Evolutionary conservation across 53 echinoderm and acorn worm genomes (phyloP).

Genomic region (Astropecten irregularis): DNA sequence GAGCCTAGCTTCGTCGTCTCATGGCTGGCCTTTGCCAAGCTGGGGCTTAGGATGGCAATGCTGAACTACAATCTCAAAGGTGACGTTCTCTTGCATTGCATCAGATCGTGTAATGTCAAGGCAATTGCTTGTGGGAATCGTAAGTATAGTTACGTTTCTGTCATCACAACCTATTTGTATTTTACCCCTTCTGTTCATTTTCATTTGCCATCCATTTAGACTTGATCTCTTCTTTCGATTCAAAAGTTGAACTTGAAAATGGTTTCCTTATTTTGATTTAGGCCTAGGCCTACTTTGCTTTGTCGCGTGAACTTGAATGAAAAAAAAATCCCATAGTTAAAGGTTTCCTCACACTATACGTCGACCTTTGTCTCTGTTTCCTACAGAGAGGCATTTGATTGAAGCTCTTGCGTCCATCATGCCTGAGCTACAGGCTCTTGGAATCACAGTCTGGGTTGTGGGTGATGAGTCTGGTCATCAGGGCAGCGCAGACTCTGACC

Average conservation of each 20-base stretch:
- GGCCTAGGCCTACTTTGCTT: too few relatives aligned
- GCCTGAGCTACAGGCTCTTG: slow-evolving; percentile 35
- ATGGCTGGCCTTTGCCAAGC: slow-evolving; percentile 62
- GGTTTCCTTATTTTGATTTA: not conserved
- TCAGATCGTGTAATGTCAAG: slow-evolving; percentile 45
- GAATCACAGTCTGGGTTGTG: slow-evolving; percentile 50
- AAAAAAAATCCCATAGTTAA: too few relatives aligned
- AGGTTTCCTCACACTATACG: too few relatives aligned
- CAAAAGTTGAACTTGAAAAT: not conserved
- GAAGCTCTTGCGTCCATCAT: slow-evolving; percentile 26
- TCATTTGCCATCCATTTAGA: too few relatives aligned
- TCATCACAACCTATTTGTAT: too few relatives aligned
- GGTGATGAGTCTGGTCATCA: not conserved
- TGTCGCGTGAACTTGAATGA: too few relatives aligned
- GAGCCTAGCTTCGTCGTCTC: slow-evolving; percentile 57
- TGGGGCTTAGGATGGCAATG: slow-evolving; percentile 52
- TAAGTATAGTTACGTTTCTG: too few relatives aligned
- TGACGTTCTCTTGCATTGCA: slow-evolving; percentile 63
- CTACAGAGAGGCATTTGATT: slow-evolving; percentile 24
- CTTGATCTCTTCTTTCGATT: not conserved
- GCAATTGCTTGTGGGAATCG: slow-evolving; percentile 58
- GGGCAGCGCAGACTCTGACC: too few relatives aligned
- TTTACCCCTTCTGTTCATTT: too few relatives aligned
- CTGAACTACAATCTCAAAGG: slow-evolving; percentile 65
- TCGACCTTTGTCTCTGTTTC: too few relatives aligned